Evolutionary conservation across 1,140 invertebrate genomes (phyloP), one percentile per base, ranked within the genome.

Genomic region (Mercenaria mercenaria): DNA sequence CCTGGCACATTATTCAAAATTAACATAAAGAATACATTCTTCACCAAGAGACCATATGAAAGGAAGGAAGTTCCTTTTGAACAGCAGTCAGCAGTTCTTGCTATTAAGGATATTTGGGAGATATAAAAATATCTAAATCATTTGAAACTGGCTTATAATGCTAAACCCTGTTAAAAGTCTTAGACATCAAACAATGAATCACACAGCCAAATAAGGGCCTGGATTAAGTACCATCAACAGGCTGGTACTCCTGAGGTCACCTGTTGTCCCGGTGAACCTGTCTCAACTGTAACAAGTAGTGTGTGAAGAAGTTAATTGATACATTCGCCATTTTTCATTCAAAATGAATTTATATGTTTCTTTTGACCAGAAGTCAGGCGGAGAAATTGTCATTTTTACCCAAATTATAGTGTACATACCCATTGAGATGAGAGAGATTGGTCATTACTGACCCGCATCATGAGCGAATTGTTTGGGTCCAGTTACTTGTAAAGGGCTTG

Each of bases 281-380:
- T 13, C 18, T 72, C 23, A 72, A 72, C 67, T 39, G 26, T 26
- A 39, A 39, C 67, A 39, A 72, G 67, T 41, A 72, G 67, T 23
- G 67, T 72, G 67, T 72, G 67, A 72, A 72, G 67, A 72, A 72
- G 67, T 72, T 72, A 72, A 72, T 72, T 72, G 37, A 72, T 72
- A 72, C 67, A 29, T 72, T 72, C 26, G 18, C 67, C 2, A 37
- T 72, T 72, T 72, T 72, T 41, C 67, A 72, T 72, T 72, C 34
- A 72, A 72, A 72, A 39, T 72, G 37, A 34, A 72, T 72, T 72
- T 72, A 72, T 72, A 72, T 64, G 59, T 72, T 72, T 37, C 67
- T 41, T 72, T 72, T 72, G 67, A 72, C 67, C 67, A 72, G 67
- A 72, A 72, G 67, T 72, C 67, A 72, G 32, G 37, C 67, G 39